Conservation (phyloP, 2,113 vertebrate genomes). For the Dendrocopos noguchii region DNA sequence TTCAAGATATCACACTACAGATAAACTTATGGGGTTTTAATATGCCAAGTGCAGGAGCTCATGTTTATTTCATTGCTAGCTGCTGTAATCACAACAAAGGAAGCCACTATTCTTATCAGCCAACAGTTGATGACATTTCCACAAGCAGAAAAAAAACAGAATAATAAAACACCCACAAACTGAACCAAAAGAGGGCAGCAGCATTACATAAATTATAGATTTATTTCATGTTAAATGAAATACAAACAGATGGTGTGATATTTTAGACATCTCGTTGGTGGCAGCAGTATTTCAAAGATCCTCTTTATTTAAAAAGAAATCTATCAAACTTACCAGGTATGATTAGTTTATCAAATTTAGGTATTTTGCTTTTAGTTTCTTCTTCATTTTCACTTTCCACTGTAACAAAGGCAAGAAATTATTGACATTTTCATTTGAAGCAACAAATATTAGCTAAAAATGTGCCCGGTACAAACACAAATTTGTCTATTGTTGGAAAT, state of each 20-base stretch:
- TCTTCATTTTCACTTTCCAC: constrained; percentile 80
- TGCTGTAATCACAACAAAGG: neutral
- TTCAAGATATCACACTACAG: neutral
- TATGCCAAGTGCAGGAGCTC: neutral
- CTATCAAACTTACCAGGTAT: constrained; percentile 82
- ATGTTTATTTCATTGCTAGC: neutral
- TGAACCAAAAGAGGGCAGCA: neutral
- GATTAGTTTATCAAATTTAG: constrained; percentile 76
- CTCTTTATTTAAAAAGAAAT: neutral
- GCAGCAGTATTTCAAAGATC: neutral
- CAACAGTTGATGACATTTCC: neutral
- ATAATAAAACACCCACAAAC: neutral
- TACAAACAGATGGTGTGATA: constrained; percentile 25
- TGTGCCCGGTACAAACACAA: neutral
- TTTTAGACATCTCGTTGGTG: neutral
- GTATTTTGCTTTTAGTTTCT: constrained; percentile 58
- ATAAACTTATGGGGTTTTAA: neutral
- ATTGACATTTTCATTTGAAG: neutral
- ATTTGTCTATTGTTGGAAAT: neutral
- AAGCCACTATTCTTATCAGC: neutral
- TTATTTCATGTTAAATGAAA: neutral
- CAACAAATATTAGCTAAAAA: neutral
- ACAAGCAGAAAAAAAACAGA: neutral
- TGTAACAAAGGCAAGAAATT: constrained; percentile 32
- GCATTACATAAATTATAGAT: neutral